Evolutionary conservation across 2,113 vertebrate species (phyloP).

Genomic region (Zosterops hypoxanthus): DNA sequence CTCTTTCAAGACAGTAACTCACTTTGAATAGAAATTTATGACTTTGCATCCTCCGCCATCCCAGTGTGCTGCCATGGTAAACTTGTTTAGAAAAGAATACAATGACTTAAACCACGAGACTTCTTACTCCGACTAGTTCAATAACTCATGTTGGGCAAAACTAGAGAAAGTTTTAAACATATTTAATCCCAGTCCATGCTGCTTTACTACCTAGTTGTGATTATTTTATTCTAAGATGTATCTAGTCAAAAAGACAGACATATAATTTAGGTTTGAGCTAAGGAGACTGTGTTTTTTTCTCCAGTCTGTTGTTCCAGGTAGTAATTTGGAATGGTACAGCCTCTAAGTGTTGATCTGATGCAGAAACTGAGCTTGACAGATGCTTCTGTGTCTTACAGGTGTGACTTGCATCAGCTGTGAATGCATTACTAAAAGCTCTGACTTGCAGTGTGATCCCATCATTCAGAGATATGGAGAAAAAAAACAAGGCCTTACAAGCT

Average conservation of each 20-base stretch:
- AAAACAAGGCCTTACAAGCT: constrained; percentile 64
- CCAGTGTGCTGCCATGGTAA: neutral
- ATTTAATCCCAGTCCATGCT: neutral
- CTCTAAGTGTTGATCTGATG: neutral
- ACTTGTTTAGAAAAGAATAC: neutral
- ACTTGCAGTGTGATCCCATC: constrained; percentile 52
- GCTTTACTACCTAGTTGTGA: neutral
- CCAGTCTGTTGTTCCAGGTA: neutral
- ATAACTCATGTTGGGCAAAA: neutral
- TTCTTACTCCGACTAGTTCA: neutral
- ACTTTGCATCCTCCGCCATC: neutral
- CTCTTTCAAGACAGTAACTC: neutral
- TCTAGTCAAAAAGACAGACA: neutral
- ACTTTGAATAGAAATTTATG: neutral
- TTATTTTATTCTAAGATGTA: neutral
- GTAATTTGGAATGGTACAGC: neutral
- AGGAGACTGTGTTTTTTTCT: neutral
- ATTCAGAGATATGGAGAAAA: constrained; percentile 68
- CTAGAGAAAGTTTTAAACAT: neutral
- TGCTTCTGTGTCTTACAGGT: constrained; percentile 37
- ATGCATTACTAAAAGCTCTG: neutral
- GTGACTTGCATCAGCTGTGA: constrained; percentile 27
- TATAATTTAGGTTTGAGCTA: neutral
- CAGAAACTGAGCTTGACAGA: neutral
- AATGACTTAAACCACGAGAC: neutral